These are phyloP conservation scores for Tenthredo mesomela DNA, from an alignment of 2,888 invertebrate genomes.

Conservation along the genomic window DNA sequence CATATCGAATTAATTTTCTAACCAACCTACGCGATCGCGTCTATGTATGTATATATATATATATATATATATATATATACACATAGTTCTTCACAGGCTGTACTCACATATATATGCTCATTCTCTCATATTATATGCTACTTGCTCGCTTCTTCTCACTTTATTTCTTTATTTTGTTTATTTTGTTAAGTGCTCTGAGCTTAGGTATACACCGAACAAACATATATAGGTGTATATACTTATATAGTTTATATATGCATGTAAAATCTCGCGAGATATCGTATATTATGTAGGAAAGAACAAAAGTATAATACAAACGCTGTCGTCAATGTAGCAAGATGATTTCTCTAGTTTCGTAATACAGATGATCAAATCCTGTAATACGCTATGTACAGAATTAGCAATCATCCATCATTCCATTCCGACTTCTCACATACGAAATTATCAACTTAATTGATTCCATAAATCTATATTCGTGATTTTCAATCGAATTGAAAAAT, in stretches of 20 bases:
- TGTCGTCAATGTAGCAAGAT: slow-evolving; percentile 13
- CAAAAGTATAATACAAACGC: background rate
- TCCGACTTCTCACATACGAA: no score
- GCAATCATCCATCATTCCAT: no score
- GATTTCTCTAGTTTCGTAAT: background rate
- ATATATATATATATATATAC: background rate
- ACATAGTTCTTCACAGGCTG: background rate
- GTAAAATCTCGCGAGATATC: background rate
- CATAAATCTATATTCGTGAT: no score
- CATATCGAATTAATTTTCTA: slow-evolving; percentile 27
- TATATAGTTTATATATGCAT: no score
- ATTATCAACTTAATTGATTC: no score
- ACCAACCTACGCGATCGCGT: slow-evolving; percentile 14
- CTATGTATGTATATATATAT: background rate
- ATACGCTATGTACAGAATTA: no score
- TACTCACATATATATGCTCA: background rate
- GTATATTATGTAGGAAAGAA: background rate
- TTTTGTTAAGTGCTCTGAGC: slow-evolving; percentile 46
- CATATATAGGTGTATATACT: background rate
- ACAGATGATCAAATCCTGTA: background rate
- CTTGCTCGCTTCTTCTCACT: slow-evolving; percentile 56
- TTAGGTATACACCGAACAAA: background rate
- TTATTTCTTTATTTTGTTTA: slow-evolving; percentile 56
- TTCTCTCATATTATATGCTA: background rate
- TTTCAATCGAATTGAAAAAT: no score